A percentile compares a stretch with the other conserved stretches of the same genome.
phyloP scores from a whole-genome alignment of 92 coral and sea anemone species.

The Bergia sp. region DNA sequence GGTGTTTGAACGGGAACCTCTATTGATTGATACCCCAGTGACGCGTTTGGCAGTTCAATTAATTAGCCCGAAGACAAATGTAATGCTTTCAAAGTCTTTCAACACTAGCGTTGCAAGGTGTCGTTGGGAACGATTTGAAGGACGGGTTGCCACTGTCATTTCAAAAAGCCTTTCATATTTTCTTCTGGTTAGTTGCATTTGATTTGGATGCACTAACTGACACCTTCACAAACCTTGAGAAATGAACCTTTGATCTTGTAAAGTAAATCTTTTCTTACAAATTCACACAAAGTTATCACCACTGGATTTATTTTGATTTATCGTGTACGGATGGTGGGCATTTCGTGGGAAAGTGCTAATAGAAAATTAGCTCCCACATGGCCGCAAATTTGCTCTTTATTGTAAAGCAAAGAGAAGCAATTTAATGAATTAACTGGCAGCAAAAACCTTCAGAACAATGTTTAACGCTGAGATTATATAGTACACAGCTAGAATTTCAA shows the following conservation, averaged over 20 bases:
- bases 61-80: slow-evolving; percentile 95
- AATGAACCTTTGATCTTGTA: slow-evolving; percentile 1
- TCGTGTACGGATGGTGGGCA: slow-evolving; percentile 14
- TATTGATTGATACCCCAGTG: slow-evolving; percentile 94
- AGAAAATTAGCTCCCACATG: slow-evolving; percentile 51
- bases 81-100: slow-evolving; percentile 40
- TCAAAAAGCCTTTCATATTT: not conserved
- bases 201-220: not conserved
- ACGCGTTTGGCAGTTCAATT: slow-evolving; percentile 93
- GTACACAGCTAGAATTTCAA: not conserved
- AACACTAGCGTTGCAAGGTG: slow-evolving; percentile 21
- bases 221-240: not conserved
- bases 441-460: slow-evolving; percentile 8
- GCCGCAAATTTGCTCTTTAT: slow-evolving; percentile 49
- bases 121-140: slow-evolving; percentile 8
- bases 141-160: slow-evolving; percentile 14
- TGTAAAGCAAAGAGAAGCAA: slow-evolving; percentile 38
- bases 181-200: not conserved
- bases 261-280: slow-evolving; percentile 2
- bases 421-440: slow-evolving; percentile 12
- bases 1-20: slow-evolving; percentile 73
- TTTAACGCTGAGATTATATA: not conserved
- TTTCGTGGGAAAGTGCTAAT: slow-evolving; percentile 43
- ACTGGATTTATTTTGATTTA: slow-evolving; percentile 14
- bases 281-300: slow-evolving; percentile 1